A percentile compares a stretch with the other conserved stretches of the same genome.
Conservation (phyloP, 2,888 invertebrate species). For the Agonum fuliginosum region DNA sequence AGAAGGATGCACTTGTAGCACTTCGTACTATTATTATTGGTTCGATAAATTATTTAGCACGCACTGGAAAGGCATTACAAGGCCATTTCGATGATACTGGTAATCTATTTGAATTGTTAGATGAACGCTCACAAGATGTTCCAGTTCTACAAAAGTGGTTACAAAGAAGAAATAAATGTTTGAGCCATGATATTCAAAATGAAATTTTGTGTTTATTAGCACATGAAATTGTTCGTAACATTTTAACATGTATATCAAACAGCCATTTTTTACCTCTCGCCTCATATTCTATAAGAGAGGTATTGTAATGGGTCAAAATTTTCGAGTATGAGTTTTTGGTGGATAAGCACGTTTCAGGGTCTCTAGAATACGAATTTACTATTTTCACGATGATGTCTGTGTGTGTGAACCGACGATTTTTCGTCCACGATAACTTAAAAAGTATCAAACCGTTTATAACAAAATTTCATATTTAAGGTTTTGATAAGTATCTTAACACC, state of each 20-base stretch:
- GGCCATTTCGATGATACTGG: background rate
- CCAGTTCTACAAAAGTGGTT: background rate
- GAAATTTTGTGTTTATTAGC: background rate
- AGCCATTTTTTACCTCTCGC: too few species aligned
- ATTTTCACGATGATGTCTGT: too few species aligned
- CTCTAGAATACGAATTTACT: too few species aligned
- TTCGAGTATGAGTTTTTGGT: too few species aligned
- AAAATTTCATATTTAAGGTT: too few species aligned
- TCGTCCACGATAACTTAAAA: too few species aligned
- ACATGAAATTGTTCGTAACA: slow-evolving; percentile 1
- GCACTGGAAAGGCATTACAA: background rate
- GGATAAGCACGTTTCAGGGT: too few species aligned
- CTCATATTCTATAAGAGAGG: too few species aligned
- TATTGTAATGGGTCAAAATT: too few species aligned
- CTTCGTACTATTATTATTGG: background rate
- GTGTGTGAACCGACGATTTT: too few species aligned
- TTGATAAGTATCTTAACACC: too few species aligned
- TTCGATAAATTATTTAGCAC: slow-evolving; percentile 4
- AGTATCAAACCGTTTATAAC: too few species aligned
- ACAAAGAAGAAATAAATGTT: background rate
- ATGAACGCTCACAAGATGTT: background rate
- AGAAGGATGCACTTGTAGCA: background rate
- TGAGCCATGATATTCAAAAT: background rate
- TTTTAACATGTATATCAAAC: background rate
- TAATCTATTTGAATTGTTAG: background rate